These are phyloP conservation scores for Rhimphoctona megacephalus DNA, from an alignment of 2,888 invertebrate genomes.

Conservation along the genomic window DNA sequence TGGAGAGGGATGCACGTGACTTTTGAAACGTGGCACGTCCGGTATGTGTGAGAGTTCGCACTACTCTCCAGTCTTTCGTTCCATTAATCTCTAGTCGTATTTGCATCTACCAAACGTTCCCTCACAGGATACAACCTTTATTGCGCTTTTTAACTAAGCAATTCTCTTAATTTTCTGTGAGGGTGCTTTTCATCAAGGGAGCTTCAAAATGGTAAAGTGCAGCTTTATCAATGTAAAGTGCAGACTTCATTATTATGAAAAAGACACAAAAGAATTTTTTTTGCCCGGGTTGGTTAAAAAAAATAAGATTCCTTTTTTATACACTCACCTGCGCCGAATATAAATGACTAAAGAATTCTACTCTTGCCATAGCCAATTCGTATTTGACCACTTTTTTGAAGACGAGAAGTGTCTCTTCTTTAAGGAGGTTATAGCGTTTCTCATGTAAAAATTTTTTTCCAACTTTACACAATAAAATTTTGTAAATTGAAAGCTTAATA, in stretches of 20 bases:
- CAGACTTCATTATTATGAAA: too few relatives aligned
- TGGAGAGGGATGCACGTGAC: slow-evolving; percentile 49
- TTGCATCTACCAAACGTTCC: slow-evolving; percentile 24
- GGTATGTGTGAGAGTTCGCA: slow-evolving; percentile 62
- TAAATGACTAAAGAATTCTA: not conserved
- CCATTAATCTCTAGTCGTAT: slow-evolving; percentile 33
- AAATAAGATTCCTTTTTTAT: not conserved
- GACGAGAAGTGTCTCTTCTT: not conserved
- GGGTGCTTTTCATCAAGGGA: not conserved
- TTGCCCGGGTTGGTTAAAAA: not conserved
- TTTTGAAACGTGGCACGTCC: slow-evolving; percentile 59
- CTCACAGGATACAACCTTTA: slow-evolving; percentile 30
- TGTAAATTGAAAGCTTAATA: too few relatives aligned
- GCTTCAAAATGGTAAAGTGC: not conserved
- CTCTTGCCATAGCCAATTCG: not conserved
- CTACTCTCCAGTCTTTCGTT: slow-evolving; percentile 31
- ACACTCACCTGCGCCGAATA: not conserved
- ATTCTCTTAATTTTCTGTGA: slow-evolving; percentile 9
- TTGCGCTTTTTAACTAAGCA: slow-evolving; percentile 21
- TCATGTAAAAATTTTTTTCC: too few relatives aligned
- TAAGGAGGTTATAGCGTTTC: too few relatives aligned
- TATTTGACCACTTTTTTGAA: not conserved
- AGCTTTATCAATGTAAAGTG: not conserved
- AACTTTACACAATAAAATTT: too few relatives aligned
- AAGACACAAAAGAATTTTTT: not conserved